A percentile compares a stretch with the other conserved stretches of the same genome.
Conservation (phyloP, 2,797 vertebrate species). For the Spea hammondii region DNA sequence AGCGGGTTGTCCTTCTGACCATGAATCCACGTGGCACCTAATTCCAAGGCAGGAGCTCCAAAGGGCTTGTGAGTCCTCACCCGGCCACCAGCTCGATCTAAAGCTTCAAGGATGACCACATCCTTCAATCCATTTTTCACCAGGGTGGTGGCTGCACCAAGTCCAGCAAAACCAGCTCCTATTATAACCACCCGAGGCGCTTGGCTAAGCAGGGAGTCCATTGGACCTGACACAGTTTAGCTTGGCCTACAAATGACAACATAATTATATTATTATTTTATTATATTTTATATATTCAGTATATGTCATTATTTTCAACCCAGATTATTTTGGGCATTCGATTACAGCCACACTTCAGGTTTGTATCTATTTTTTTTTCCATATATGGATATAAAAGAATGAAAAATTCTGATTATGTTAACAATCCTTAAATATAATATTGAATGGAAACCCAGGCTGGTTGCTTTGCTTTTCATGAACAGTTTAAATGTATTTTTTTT, state of each 20-base stretch:
- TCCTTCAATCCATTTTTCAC: constrained; percentile 56
- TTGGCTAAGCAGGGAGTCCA: constrained; percentile 15
- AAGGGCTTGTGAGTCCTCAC: constrained; percentile 60
- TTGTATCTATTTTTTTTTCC: too few relatives aligned
- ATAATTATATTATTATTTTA: too few relatives aligned
- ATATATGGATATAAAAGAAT: too few relatives aligned
- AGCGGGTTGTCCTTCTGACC: constrained; percentile 61
- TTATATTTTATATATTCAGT: too few relatives aligned
- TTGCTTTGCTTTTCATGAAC: too few relatives aligned
- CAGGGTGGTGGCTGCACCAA: constrained; percentile 58
- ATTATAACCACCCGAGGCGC: constrained; percentile 57
- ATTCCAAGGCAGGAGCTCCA: constrained; percentile 57
- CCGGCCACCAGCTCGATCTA: constrained; percentile 58
- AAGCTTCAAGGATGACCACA: constrained; percentile 59
- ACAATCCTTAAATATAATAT: too few relatives aligned
- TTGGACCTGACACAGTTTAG: not conserved
- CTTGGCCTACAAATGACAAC: not conserved
- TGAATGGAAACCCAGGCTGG: too few relatives aligned
- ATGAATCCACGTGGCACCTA: constrained; percentile 66
- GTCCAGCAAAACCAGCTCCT: constrained; percentile 63
- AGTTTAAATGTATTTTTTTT: too few relatives aligned
- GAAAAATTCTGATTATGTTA: too few relatives aligned
- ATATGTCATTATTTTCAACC: too few relatives aligned
- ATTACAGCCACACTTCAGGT: too few relatives aligned
- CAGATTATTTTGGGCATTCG: too few relatives aligned